These are phyloP conservation scores for Ctenicera cuprea DNA, from an alignment of 2,888 invertebrate genomes.

Conservation along the genomic window DNA sequence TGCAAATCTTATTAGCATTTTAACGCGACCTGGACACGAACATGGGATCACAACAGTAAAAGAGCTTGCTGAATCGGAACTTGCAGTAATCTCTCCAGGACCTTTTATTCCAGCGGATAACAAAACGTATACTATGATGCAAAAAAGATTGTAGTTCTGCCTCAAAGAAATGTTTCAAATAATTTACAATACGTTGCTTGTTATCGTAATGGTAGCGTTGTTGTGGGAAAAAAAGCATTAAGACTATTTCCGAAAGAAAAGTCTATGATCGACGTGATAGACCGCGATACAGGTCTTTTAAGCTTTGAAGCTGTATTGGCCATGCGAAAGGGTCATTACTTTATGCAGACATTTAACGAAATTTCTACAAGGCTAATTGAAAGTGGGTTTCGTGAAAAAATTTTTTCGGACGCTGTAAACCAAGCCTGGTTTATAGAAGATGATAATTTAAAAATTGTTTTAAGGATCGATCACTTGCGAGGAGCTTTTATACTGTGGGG, in stretches of 20 bases:
- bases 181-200: neutral
- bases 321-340: conserved; percentile 20
- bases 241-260: neutral
- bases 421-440: neutral
- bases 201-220: conserved; percentile 1
- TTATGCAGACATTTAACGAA: conserved; percentile 3
- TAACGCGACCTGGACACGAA: neutral
- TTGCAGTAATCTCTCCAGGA: too few relatives aligned
- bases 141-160: neutral
- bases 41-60: neutral
- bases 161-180: neutral
- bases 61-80: neutral
- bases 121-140: neutral
- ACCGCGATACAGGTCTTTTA: too few relatives aligned
- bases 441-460: neutral
- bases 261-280: neutral
- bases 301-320: too few relatives aligned
- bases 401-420: neutral
- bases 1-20: neutral
- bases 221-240: neutral
- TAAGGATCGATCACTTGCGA: neutral
- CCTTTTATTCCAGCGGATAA: too few relatives aligned
- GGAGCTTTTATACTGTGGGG: neutral
- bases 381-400: conserved; percentile 5
- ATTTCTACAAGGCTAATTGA: neutral